A percentile compares a stretch with the other conserved stretches of the same genome.
These are phyloP conservation scores for Blastomussa wellsi DNA, from an alignment of 92 coral and sea anemone species.

Conservation along the genomic window DNA sequence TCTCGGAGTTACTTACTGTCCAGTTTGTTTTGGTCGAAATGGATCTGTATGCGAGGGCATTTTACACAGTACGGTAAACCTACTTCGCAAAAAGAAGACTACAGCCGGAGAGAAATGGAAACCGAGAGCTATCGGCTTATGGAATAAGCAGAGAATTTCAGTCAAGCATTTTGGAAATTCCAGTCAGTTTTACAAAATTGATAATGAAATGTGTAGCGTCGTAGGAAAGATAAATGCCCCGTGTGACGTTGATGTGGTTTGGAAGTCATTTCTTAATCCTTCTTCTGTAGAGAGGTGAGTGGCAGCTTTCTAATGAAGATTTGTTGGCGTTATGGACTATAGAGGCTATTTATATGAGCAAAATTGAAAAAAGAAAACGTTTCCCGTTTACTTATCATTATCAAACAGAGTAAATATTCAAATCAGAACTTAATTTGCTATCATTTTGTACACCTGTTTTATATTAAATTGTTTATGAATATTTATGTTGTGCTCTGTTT, in stretches of 20 bases:
- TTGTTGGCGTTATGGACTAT: background rate
- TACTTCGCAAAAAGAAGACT: slow-evolving; percentile 24
- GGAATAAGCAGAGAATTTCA: slow-evolving; percentile 55
- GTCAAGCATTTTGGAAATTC: slow-evolving; percentile 70
- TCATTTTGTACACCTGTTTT: no score
- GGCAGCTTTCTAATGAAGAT: background rate
- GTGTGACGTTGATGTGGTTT: slow-evolving; percentile 59
- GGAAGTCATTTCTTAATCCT: slow-evolving; percentile 73
- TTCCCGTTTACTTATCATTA: no score
- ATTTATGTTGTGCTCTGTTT: no score
- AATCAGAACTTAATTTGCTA: no score
- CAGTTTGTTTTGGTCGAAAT: slow-evolving; percentile 82
- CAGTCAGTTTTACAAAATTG: slow-evolving; percentile 59
- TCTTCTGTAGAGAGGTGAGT: slow-evolving; percentile 63
- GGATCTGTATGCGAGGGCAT: slow-evolving; percentile 59
- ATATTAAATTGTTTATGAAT: no score
- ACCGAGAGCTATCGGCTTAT: slow-evolving; percentile 51
- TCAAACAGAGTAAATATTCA: no score
- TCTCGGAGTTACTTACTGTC: slow-evolving; percentile 62
- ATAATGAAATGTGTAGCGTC: slow-evolving; percentile 66
- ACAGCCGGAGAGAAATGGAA: slow-evolving; percentile 18
- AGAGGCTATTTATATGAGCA: no score
- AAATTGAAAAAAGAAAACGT: no score
- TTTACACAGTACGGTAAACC: slow-evolving; percentile 37
- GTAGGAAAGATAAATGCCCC: slow-evolving; percentile 47